These are phyloP conservation scores for Mimumesa dahlbomi DNA, from an alignment of 2,888 invertebrate genomes.

Conservation along the genomic window DNA sequence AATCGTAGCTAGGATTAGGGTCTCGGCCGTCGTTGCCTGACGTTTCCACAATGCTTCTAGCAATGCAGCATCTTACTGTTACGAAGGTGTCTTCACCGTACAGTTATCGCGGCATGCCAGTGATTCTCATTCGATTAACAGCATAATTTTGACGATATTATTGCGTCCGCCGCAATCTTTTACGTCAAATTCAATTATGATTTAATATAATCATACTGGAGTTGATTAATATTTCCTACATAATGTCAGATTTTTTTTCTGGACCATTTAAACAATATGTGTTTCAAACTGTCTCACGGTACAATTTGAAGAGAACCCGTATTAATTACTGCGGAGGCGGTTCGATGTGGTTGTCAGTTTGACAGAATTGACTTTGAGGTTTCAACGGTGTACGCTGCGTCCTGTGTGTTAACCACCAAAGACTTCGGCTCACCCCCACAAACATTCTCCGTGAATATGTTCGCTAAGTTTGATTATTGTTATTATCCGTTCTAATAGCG, in stretches of 20 bases:
- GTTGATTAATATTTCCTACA: no score
- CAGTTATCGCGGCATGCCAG: constrained; percentile 12
- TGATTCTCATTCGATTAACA: constrained; percentile 8
- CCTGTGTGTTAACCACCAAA: constrained; percentile 5
- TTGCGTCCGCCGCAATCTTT: background rate
- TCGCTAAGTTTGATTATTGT: constrained; percentile 12
- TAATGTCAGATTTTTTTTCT: no score
- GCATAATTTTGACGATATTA: background rate
- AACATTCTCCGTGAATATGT: background rate
- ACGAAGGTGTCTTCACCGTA: constrained; percentile 36
- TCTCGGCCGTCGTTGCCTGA: constrained; percentile 45
- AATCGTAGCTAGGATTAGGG: constrained; percentile 39
- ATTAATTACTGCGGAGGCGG: constrained; percentile 3
- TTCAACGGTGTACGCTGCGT: constrained; percentile 4
- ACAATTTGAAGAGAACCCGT: background rate
- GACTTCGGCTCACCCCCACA: background rate
- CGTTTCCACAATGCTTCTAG: constrained; percentile 35
- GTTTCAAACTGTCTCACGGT: background rate
- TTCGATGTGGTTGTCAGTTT: constrained; percentile 69
- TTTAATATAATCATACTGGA: no score
- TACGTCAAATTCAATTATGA: no score
- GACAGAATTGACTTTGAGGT: constrained; percentile 66
- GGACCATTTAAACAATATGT: no score
- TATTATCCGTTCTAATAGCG: background rate
- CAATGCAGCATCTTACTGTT: constrained; percentile 31